Percentiles rank a stretch among this genome's conserved stretches.
Conservation (phyloP, 2,797 vertebrate genomes). For the Sarcoramphus papa region DNA sequence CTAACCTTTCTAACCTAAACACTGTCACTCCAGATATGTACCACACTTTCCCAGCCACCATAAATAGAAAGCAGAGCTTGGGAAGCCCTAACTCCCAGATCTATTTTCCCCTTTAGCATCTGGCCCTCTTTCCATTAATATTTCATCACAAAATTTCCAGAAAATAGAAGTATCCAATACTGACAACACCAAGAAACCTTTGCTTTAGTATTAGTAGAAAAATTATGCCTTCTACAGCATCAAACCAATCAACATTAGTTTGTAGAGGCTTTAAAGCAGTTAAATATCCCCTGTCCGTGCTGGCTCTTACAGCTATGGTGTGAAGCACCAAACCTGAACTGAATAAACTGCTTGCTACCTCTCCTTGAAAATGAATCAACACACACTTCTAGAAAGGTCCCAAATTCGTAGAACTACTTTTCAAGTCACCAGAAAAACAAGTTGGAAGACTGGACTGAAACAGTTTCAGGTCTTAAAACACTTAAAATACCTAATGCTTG, state of each 20-base stretch:
- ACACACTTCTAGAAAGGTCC: neutral
- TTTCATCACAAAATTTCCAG: neutral
- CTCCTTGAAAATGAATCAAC: neutral
- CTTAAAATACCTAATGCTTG: neutral
- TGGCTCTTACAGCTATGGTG: neutral
- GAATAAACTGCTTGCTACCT: neutral
- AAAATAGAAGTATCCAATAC: neutral
- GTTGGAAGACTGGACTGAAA: neutral
- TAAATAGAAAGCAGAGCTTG: neutral
- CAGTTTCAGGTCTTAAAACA: neutral
- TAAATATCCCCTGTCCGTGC: neutral
- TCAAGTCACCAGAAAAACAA: neutral
- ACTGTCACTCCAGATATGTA: neutral
- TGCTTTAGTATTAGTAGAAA: neutral
- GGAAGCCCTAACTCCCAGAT: neutral
- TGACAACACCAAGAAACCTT: neutral
- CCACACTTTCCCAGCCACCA: neutral
- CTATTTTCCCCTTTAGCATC: neutral
- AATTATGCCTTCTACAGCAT: neutral
- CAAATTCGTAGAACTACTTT: neutral
- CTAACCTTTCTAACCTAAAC: conserved; percentile 14
- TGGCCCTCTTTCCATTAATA: neutral
- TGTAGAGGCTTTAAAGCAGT: neutral
- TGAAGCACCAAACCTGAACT: neutral
- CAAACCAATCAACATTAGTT: neutral